Conservation (phyloP, 2,113 vertebrate species). For the Galbula dea region DNA sequence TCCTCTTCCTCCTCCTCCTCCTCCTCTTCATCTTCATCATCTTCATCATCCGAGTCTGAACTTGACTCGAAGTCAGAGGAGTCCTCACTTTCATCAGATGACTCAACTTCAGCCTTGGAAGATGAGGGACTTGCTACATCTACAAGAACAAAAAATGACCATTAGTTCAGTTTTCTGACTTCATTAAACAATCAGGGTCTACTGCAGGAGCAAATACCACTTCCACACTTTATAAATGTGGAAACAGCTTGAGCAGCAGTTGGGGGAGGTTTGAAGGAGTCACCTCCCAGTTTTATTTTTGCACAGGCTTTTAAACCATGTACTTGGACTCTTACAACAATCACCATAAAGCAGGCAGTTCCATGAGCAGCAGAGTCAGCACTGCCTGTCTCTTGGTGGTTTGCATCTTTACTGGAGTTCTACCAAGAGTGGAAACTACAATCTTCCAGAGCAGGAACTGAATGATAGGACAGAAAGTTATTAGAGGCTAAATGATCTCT, state of each 20-base stretch:
- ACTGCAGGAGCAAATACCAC: background rate
- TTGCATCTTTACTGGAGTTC: background rate
- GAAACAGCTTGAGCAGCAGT: background rate
- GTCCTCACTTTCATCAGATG: slow-evolving; percentile 80
- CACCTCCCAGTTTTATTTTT: background rate
- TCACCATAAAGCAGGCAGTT: background rate
- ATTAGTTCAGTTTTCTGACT: background rate
- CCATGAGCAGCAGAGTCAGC: background rate
- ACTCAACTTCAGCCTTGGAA: slow-evolving; percentile 79
- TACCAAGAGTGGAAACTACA: background rate
- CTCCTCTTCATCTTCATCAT: slow-evolving; percentile 69
- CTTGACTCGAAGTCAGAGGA: slow-evolving; percentile 88
- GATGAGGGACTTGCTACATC: slow-evolving; percentile 77
- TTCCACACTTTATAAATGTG: background rate
- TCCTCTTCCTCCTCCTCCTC: slow-evolving; percentile 58
- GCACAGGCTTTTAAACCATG: background rate
- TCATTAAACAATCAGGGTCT: background rate
- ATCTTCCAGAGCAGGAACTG: background rate
- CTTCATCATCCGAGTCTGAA: slow-evolving; percentile 82
- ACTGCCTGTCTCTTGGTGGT: background rate
- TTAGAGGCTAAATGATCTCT: background rate
- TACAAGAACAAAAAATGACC: background rate
- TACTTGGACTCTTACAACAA: background rate
- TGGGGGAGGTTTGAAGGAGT: background rate
- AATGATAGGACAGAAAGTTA: background rate